These are phyloP conservation scores for Atta texana DNA, from an alignment of 1,140 invertebrate species.

Conservation along the genomic window DNA sequence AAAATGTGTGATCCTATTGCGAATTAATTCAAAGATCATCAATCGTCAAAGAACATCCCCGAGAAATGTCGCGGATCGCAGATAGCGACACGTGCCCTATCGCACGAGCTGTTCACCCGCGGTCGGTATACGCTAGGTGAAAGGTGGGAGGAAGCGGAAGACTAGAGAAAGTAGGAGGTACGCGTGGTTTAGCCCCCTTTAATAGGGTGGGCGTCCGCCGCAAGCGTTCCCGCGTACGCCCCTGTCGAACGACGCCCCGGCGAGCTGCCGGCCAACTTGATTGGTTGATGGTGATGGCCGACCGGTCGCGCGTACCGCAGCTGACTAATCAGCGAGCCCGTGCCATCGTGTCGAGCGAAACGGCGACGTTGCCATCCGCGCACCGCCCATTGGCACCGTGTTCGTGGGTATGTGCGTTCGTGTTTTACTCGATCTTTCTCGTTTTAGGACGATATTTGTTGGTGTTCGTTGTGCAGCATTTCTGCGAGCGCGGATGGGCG, in stretches of 20 bases:
- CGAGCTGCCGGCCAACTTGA: constrained; percentile 9
- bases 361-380: constrained; percentile 73
- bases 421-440: too few relatives aligned
- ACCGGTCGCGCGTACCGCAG: constrained; percentile 11
- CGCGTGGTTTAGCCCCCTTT: constrained; percentile 73
- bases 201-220: constrained; percentile 79
- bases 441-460: constrained; percentile 55
- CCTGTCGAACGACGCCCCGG: constrained; percentile 73
- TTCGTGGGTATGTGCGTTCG: background rate
- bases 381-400: constrained; percentile 70
- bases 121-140: background rate
- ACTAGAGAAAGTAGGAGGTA: constrained; percentile 77
- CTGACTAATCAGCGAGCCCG: constrained; percentile 61
- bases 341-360: constrained; percentile 32
- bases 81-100: background rate
- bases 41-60: background rate
- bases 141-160: constrained; percentile 70
- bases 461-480: constrained; percentile 67
- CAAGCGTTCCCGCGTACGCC: constrained; percentile 75
- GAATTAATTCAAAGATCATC: too few relatives aligned
- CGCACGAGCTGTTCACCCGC: background rate
- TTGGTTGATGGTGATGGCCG: constrained; percentile 1
- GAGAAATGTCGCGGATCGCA: background rate
- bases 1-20: too few relatives aligned
- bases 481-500: constrained; percentile 55